Conservation (phyloP, 1,140 invertebrate genomes). For the Pygmarrhopalites habei region DNA sequence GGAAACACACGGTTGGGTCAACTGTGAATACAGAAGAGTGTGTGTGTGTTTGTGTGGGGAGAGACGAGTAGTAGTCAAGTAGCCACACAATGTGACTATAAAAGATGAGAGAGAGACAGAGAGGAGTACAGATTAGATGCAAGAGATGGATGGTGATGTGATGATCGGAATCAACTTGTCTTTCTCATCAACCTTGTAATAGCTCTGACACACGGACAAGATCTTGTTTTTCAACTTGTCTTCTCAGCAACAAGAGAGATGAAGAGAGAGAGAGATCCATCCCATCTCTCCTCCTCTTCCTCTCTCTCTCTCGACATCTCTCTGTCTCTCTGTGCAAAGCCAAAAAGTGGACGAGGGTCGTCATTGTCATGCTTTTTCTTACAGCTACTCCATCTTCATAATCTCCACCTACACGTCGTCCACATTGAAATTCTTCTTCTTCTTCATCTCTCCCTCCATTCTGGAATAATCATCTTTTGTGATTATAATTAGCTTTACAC, state of each 20-base stretch:
- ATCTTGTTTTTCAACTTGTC: constrained; percentile 11
- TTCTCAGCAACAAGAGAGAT: background rate
- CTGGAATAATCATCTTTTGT: too few relatives aligned
- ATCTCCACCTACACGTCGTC: too few relatives aligned
- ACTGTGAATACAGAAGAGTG: background rate
- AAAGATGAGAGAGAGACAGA: background rate
- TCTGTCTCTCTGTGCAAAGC: too few relatives aligned
- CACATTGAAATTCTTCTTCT: too few relatives aligned
- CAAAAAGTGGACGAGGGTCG: too few relatives aligned
- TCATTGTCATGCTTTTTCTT: too few relatives aligned
- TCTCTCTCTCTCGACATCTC: too few relatives aligned
- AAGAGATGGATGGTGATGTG: constrained; percentile 23
- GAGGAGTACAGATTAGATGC: background rate
- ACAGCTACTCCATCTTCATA: too few relatives aligned
- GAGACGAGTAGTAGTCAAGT: background rate
- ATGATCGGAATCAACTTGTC: constrained; percentile 30
- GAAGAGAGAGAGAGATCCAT: background rate
- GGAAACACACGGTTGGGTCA: too few relatives aligned
- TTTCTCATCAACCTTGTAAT: constrained; percentile 30
- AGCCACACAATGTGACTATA: background rate
- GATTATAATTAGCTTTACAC: too few relatives aligned
- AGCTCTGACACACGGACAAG: constrained; percentile 14
- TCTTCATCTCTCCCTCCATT: too few relatives aligned
- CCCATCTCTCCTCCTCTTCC: too few relatives aligned
- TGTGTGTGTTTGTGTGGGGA: background rate